Base-by-base conservation (phyloP, 2,888 invertebrate species). In the Gastracanthus pulcherrimus region DNA sequence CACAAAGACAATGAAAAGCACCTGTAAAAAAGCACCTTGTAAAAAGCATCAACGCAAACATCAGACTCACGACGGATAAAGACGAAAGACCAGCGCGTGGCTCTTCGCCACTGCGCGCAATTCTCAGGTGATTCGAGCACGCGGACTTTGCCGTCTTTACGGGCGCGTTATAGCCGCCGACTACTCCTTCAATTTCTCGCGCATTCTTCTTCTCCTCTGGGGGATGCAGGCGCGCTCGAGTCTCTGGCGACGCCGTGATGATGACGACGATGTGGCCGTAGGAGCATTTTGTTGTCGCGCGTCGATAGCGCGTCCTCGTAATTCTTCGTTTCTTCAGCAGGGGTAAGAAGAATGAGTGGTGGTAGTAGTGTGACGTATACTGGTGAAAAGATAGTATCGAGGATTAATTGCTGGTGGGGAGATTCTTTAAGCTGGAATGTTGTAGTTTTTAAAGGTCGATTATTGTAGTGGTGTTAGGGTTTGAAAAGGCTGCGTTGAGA, bases 41-140 rank as follows among this genome's bases (percentile, higher is more conserved):
- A 45, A 26, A 58, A 13, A 16, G 58, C 58, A 13, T 7, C 2
- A 13, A n/a, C 45, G 45, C n/a, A 5, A n/a, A 23, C 55, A 13
- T 23, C 45, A n/a, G 41, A 41, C 16, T 9, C 9, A 58, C 3
- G 36, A 36, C 19, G 71, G 36, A 55, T 69, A 23, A 26, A 67
- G 51, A 71, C 58, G 26, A 26, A n/a, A n/a, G n/a, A n/a, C n/a
- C n/a, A n/a, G n/a, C n/a, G n/a, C n/a, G n/a, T n/a, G n/a, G n/a
- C n/a, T n/a, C n/a, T n/a, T n/a, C n/a, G n/a, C n/a, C n/a, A n/a
- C 45, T 13, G 38, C 6, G 19, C 6, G 55, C 69, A 69, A 76
- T 76, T 69, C 76, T 76, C 76, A 58, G 67, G 76, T 76, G 76
- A 76, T 67, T 67, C 48, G 76, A 45, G 60, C 19, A 38, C 36